Percentiles rank a stretch among this genome's conserved stretches.
Evolutionary conservation across 2,888 invertebrate genomes (phyloP).

Genomic region (Pammene fasciana): DNA sequence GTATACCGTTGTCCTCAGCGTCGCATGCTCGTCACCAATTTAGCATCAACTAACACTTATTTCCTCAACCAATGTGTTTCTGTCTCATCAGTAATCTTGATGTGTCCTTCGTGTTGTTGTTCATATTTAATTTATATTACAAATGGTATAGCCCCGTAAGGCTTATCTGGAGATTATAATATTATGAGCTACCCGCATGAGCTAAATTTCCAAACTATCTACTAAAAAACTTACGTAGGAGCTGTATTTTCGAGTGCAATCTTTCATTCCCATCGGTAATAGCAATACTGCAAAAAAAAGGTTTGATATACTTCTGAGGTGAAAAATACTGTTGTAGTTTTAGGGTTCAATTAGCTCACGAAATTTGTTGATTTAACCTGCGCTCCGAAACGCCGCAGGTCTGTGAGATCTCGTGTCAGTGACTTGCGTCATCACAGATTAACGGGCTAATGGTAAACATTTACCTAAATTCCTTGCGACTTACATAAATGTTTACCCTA

Average conservation of each 20-base stretch:
- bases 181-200: background rate
- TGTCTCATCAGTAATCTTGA: conserved; percentile 4
- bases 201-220: background rate
- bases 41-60: conserved; percentile 28
- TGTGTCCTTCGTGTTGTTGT: conserved; percentile 16
- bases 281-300: background rate
- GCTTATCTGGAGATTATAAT: background rate
- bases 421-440: conserved; percentile 38
- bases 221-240: background rate
- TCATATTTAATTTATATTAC: conserved; percentile 19
- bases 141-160: background rate
- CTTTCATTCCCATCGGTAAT: background rate
- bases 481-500: conserved; percentile 36
- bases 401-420: conserved; percentile 25
- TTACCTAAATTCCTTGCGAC: conserved; percentile 35
- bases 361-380: conserved; percentile 2
- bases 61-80: conserved; percentile 11
- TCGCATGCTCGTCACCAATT: conserved; percentile 36
- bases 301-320: background rate
- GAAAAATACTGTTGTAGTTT: background rate
- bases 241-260: too few species aligned
- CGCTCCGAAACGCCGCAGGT: conserved; percentile 16
- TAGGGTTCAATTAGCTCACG: background rate
- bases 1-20: conserved; percentile 27
- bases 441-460: conserved; percentile 34